Base-by-base conservation (phyloP, 2,797 vertebrate genomes). In the Protonibea diacanthus region DNA sequence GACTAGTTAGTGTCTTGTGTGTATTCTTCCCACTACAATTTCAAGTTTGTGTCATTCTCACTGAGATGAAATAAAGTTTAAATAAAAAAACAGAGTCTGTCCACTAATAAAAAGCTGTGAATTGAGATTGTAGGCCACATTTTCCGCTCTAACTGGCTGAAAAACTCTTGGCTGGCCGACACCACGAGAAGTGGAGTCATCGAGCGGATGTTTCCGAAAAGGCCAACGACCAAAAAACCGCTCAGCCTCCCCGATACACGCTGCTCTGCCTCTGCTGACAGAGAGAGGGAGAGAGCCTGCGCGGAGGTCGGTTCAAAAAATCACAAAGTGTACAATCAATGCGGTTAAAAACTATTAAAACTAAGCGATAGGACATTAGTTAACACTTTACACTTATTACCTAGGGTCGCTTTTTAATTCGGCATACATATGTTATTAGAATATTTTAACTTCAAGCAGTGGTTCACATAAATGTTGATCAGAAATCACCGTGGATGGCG, bases 161-260 rank as follows among this genome's bases (percentile, higher is more conserved):
- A 88, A 80, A 88, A 80, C 23, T 88, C 42, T 70, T 80, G 80
- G 83, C 88, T 63, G 81, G 85, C 77, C 53, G 67, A 89, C 88
- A 92, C 83, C 93, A 95, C 89, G 89, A 91, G 92, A 92, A 90
- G 90, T 80, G 79, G 88, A 93, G 92, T 95, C 94, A 95, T 90
- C 86, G 68, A 91, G 92, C 93, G 92, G 94, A 93, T 94, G 93
- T 94, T 90, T 90, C 89, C 85, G 66, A 89, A 92, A 89, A 88
- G 83, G 79, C 89, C 86, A 81, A 79, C 73, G 62, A 87, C 48
- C 80, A 63, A 60, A 80, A 89, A 86, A 38, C 67, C 62, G 65
- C 83, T 84, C 57, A 44, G 65, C 78, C 59, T 45, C 40, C 68
- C 47, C 20, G 9, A 58, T 18, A 38, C 81, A 71, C 1, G 71